These are phyloP conservation scores for Megatriorchis doriae DNA, from an alignment of 2,113 vertebrate species.

Conservation along the genomic window DNA sequence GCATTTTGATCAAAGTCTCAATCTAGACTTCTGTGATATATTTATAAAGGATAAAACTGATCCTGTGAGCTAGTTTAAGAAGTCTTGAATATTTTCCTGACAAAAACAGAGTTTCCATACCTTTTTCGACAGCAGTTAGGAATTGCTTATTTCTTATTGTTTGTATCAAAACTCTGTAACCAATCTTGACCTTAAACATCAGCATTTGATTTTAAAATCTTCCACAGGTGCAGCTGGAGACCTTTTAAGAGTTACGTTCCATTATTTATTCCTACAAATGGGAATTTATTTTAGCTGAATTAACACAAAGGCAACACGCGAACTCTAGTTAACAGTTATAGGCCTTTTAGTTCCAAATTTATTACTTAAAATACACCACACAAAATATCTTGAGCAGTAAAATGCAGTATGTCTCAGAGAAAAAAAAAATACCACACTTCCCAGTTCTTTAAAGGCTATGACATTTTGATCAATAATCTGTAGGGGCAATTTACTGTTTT, in stretches of 20 bases:
- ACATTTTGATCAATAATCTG: slow-evolving; percentile 60
- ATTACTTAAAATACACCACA: neutral
- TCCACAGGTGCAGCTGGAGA: neutral
- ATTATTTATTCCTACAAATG: neutral
- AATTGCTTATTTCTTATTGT: neutral
- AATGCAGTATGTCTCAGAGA: neutral
- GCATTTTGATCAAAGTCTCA: neutral
- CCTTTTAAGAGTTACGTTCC: neutral
- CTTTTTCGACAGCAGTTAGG: neutral
- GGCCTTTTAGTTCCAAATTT: slow-evolving; percentile 23
- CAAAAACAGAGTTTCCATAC: neutral
- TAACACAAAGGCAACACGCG: slow-evolving; percentile 38
- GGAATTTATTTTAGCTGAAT: slow-evolving; percentile 42
- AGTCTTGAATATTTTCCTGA: neutral
- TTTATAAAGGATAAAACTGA: neutral
- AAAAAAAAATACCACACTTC: neutral
- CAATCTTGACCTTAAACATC: neutral
- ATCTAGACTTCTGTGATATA: neutral
- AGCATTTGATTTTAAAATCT: neutral
- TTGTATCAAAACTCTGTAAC: neutral
- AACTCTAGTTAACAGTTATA: slow-evolving; percentile 40
- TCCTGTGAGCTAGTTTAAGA: neutral
- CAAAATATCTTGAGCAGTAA: neutral
- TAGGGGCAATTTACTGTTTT: slow-evolving; percentile 44
- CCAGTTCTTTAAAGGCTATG: slow-evolving; percentile 17